Percentiles rank a stretch among this genome's conserved stretches.
Conservation (phyloP, 2,888 invertebrate species). For the Elmis aenea region DNA sequence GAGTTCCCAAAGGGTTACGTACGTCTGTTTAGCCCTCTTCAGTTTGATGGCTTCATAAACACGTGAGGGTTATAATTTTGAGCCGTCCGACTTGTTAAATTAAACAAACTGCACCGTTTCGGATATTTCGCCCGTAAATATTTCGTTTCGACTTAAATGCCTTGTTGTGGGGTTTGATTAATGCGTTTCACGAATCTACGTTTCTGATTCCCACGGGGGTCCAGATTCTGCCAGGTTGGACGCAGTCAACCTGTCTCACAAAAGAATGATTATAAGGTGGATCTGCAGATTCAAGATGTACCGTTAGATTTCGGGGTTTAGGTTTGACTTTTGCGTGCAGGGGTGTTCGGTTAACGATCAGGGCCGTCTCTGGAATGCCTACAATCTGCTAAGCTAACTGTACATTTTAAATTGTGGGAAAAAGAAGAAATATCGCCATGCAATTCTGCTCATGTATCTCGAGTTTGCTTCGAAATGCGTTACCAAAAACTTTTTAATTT, state of each 20-base stretch:
- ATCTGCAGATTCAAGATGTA: slow-evolving; percentile 24
- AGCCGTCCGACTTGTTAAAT: not conserved
- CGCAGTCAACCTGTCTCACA: slow-evolving; percentile 31
- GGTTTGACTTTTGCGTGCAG: slow-evolving; percentile 29
- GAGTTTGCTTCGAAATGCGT: too few relatives aligned
- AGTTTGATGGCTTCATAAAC: slow-evolving; percentile 16
- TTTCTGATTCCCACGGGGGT: slow-evolving; percentile 31
- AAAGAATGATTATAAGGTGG: slow-evolving; percentile 29
- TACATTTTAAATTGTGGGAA: too few relatives aligned
- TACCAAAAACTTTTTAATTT: too few relatives aligned
- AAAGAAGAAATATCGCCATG: too few relatives aligned
- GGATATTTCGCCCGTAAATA: slow-evolving; percentile 16
- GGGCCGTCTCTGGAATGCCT: too few relatives aligned
- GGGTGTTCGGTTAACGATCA: not conserved
- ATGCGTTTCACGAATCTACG: slow-evolving; percentile 28
- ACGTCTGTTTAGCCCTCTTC: slow-evolving; percentile 13
- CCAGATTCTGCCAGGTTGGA: slow-evolving; percentile 22
- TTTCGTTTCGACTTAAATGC: slow-evolving; percentile 24
- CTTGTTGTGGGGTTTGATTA: slow-evolving; percentile 31
- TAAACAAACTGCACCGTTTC: slow-evolving; percentile 18
- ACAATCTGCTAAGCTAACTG: too few relatives aligned
- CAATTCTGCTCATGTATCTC: too few relatives aligned
- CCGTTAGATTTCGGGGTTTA: slow-evolving; percentile 29
- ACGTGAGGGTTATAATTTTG: not conserved
- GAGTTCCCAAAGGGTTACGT: slow-evolving; percentile 15